A percentile compares a stretch with the other conserved stretches of the same genome.
These are phyloP conservation scores for Microchirus variegatus DNA, from an alignment of 2,797 vertebrate genomes.

Conservation along the genomic window DNA sequence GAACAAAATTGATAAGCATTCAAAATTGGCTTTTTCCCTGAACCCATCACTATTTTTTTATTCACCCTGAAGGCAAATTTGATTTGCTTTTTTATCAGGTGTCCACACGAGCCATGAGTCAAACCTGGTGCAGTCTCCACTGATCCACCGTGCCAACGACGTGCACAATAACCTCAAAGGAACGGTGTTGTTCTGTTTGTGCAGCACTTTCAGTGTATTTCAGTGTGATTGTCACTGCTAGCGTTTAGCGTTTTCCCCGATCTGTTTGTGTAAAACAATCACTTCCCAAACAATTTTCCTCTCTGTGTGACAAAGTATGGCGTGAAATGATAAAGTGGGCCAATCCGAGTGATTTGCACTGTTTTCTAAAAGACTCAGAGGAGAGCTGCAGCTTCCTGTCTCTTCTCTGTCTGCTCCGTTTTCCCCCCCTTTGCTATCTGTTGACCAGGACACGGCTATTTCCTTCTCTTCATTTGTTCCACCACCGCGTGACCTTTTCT, in stretches of 20 bases:
- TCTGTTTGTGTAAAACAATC: slow-evolving; percentile 55
- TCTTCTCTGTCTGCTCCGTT: slow-evolving; percentile 44
- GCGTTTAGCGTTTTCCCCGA: slow-evolving; percentile 18
- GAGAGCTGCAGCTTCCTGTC: slow-evolving; percentile 66
- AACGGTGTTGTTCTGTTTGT: no score
- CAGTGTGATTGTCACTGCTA: slow-evolving; percentile 11
- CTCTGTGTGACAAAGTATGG: slow-evolving; percentile 53
- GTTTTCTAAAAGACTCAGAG: slow-evolving; percentile 66
- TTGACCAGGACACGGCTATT: slow-evolving; percentile 51
- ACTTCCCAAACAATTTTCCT: slow-evolving; percentile 42
- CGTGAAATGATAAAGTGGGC: slow-evolving; percentile 62
- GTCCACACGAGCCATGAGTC: slow-evolving; percentile 6
- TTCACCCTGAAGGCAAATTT: neutral
- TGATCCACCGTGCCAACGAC: neutral
- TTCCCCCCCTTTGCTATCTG: slow-evolving; percentile 47
- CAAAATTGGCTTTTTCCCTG: neutral
- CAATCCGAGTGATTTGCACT: slow-evolving; percentile 60
- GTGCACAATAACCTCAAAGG: neutral
- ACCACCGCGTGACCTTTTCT: slow-evolving; percentile 49
- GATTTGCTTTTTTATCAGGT: slow-evolving; percentile 18
- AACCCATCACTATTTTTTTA: slow-evolving; percentile 8
- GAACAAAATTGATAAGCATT: neutral
- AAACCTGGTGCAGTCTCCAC: slow-evolving; percentile 11
- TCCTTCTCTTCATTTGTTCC: slow-evolving; percentile 62
- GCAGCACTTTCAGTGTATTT: neutral